Evolutionary conservation across 2,888 invertebrate species (phyloP), one percentile per base, ranked within the genome.

Genomic region (Eutolmus rufibarbis): DNA sequence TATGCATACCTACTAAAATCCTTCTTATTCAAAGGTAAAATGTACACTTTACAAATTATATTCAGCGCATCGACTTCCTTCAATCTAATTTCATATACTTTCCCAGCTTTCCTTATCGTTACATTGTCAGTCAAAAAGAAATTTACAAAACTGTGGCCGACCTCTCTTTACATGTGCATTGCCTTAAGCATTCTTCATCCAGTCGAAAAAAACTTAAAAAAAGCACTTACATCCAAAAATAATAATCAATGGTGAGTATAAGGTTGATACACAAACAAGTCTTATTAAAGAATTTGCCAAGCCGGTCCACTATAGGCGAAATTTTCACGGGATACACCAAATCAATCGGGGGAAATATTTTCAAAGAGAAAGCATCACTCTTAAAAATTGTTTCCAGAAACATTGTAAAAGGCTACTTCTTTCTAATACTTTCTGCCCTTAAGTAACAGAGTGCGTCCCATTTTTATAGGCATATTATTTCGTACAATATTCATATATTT

Each of bases 11-110:
- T 34, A 34, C 37, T 76, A 37, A 76, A 76, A 37, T 76, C 19
- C n/a, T 74, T 28, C 74, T 76, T 76, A 37, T 34, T 34, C n/a
- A 37, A 66, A 76, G 76, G 37, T 76, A 76, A 76, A 37, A 37
- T 76, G 34, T 76, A 76, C 76, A 76, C 76, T 76, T 76, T 76
- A 76, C 76, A 76, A 76, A 76, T 66, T 66, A 66, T 66, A 66
- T 23, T 66, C 66, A 66, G 66, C 66, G 66, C 66, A 66, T 66
- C 28, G 14, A 66, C n/a, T n/a, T n/a, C 51, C 51, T 51, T 23
- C 66, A 9, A 66, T 66, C 12, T 23, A 66, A 19, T 66, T 66
- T 66, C 1, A 19, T 66, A 66, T 8, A 12, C 5, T 19, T 66
- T 66, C 7, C 9, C 66, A 12, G 19, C 66, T 66, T 2, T 28